Conservation (phyloP, 2,888 invertebrate species). For the Drosophila robusta region DNA sequence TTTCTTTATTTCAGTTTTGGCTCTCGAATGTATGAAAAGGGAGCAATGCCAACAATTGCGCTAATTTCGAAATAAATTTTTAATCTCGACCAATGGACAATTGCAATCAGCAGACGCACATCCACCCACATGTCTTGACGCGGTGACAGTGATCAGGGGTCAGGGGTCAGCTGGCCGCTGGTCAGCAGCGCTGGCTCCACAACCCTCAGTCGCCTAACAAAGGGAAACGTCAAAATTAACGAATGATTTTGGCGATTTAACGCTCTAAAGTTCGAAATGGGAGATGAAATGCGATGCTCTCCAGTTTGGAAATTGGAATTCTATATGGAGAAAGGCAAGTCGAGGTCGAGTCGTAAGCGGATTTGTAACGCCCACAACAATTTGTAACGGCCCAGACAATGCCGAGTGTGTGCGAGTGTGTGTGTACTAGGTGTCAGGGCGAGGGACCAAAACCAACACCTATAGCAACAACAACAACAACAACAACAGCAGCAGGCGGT, state of each 20-base stretch:
- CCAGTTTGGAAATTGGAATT: slow-evolving; percentile 23
- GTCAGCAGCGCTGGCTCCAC: slow-evolving; percentile 59
- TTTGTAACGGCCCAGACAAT: slow-evolving; percentile 83
- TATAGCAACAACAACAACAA: slow-evolving; percentile 7
- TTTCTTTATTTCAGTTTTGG: slow-evolving; percentile 22
- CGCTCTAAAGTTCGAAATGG: slow-evolving; percentile 67
- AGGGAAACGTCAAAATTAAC: slow-evolving; percentile 78
- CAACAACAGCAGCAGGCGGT: slow-evolving; percentile 51
- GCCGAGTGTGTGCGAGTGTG: slow-evolving; percentile 43
- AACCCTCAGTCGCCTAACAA: slow-evolving; percentile 53
- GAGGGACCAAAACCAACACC: slow-evolving; percentile 31
- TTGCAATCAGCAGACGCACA: slow-evolving; percentile 45
- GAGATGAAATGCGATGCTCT: slow-evolving; percentile 69
- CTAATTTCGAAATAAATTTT: slow-evolving; percentile 83
- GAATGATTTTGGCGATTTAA: slow-evolving; percentile 79
- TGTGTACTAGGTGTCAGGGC: slow-evolving; percentile 37
- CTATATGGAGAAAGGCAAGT: slow-evolving; percentile 45
- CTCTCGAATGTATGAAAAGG: slow-evolving; percentile 36
- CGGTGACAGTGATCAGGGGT: slow-evolving; percentile 56
- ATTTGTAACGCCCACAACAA: slow-evolving; percentile 85
- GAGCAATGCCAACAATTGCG: slow-evolving; percentile 81
- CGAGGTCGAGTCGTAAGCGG: slow-evolving; percentile 77
- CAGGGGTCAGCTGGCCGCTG: slow-evolving; percentile 66
- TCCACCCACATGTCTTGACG: slow-evolving; percentile 70
- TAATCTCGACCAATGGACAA: slow-evolving; percentile 69